phyloP scores from a whole-genome alignment of 2,888 invertebrate genomes.

The Mesochorus sp. region DNA sequence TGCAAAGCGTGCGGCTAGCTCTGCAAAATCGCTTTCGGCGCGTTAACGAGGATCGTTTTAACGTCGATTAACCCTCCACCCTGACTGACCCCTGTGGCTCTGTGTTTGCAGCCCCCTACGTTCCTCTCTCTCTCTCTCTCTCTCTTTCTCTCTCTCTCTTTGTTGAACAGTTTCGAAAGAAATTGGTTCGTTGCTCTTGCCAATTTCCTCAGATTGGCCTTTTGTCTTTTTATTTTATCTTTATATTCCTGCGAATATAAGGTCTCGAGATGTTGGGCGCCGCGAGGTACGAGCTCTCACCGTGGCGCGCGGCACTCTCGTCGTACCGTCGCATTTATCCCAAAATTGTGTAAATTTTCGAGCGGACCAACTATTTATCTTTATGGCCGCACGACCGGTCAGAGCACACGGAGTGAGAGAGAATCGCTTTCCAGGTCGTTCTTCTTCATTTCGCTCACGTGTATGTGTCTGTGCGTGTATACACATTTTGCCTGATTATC shows the following conservation, averaged over 20 bases:
- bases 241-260: slow-evolving; percentile 26
- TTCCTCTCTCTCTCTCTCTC: slow-evolving; percentile 42
- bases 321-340: slow-evolving; percentile 69
- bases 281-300: slow-evolving; percentile 32
- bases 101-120: slow-evolving; percentile 74
- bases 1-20: slow-evolving; percentile 55
- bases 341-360: slow-evolving; percentile 81
- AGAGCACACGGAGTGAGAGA: not conserved
- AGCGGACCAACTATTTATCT: slow-evolving; percentile 80
- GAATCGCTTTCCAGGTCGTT: slow-evolving; percentile 13
- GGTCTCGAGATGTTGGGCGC: slow-evolving; percentile 45
- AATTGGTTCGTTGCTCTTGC: slow-evolving; percentile 80
- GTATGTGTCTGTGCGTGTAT: not conserved
- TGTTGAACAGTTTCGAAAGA: slow-evolving; percentile 63
- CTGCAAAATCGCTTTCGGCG: slow-evolving; percentile 65
- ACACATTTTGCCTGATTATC: too few species aligned
- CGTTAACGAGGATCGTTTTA: slow-evolving; percentile 82
- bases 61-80: slow-evolving; percentile 80
- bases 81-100: slow-evolving; percentile 76
- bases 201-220: slow-evolving; percentile 78
- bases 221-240: slow-evolving; percentile 25
- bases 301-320: slow-evolving; percentile 47
- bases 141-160: not conserved
- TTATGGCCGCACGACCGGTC: slow-evolving; percentile 73
- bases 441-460: slow-evolving; percentile 31